phyloP scores from a whole-genome alignment of 1,140 invertebrate genomes.

The Hypsibius dujardini region DNA sequence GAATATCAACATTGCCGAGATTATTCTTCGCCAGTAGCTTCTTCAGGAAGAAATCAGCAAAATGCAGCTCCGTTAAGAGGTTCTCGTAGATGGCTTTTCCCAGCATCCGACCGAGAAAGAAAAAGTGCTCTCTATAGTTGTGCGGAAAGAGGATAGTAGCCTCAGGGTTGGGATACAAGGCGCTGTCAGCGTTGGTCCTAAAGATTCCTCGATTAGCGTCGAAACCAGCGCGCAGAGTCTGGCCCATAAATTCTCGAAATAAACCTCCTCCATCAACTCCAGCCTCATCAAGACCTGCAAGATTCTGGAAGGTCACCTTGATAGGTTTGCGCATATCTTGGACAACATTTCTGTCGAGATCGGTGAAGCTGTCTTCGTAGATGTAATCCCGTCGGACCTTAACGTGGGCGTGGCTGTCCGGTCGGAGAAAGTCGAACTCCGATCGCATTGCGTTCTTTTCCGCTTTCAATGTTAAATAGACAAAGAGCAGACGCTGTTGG shows the following conservation, averaged over 20 bases:
- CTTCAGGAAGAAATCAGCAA: slow-evolving; percentile 77
- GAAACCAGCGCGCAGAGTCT: slow-evolving; percentile 79
- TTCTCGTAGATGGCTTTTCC: slow-evolving; percentile 93
- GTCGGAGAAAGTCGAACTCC: slow-evolving; percentile 17
- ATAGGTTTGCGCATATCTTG: slow-evolving; percentile 22
- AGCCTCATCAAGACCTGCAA: slow-evolving; percentile 71
- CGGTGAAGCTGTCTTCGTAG: slow-evolving; percentile 93
- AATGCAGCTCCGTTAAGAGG: slow-evolving; percentile 73
- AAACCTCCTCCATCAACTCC: slow-evolving; percentile 89
- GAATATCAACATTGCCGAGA: slow-evolving; percentile 58
- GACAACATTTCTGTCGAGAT: slow-evolving; percentile 69
- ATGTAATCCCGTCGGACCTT: slow-evolving; percentile 63
- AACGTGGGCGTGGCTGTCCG: slow-evolving; percentile 52
- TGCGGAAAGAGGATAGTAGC: slow-evolving; percentile 27
- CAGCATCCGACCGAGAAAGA: slow-evolving; percentile 79
- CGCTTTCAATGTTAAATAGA: slow-evolving; percentile 21
- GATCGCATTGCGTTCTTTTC: neutral
- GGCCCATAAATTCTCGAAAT: slow-evolving; percentile 67
- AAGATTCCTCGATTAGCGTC: slow-evolving; percentile 93
- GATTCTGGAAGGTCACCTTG: slow-evolving; percentile 45
- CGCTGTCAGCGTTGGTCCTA: slow-evolving; percentile 68
- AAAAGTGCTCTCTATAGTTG: slow-evolving; percentile 52
- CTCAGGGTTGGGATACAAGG: slow-evolving; percentile 84
- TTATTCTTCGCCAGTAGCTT: slow-evolving; percentile 59
- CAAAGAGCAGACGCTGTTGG: slow-evolving; percentile 50